Percentiles rank a stretch among this genome's conserved stretches.
These are phyloP conservation scores for Tiaroga cobitis DNA, from an alignment of 2,797 vertebrate species.

Conservation along the genomic window DNA sequence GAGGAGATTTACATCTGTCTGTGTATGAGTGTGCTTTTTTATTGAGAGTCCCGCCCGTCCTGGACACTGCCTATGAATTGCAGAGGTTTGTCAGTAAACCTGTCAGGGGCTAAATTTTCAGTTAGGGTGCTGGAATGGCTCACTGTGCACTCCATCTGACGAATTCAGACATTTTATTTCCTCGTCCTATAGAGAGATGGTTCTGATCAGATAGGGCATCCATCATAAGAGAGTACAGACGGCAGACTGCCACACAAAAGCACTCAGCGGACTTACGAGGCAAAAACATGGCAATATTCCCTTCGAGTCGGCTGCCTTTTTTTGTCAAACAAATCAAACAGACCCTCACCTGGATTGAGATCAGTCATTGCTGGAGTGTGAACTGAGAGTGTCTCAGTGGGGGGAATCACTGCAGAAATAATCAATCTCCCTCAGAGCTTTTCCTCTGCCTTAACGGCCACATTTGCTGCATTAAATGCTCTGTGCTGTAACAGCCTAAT, in stretches of 20 bases:
- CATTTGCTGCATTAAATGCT: constrained; percentile 11
- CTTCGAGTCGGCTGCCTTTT: not conserved
- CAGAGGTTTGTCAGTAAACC: constrained; percentile 60
- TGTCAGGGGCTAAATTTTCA: constrained; percentile 56
- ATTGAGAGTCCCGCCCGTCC: constrained; percentile 43
- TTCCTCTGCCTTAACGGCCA: constrained; percentile 6
- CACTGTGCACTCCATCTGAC: constrained; percentile 45
- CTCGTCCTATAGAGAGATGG: constrained; percentile 49
- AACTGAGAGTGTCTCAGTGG: constrained; percentile 31
- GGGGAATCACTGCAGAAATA: constrained; percentile 37
- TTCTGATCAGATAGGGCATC: constrained; percentile 55
- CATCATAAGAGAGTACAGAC: constrained; percentile 38
- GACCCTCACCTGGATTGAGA: constrained; percentile 46
- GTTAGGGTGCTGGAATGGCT: constrained; percentile 15
- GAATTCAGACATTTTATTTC: constrained; percentile 55
- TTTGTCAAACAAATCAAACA: constrained; percentile 31
- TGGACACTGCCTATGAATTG: constrained; percentile 40
- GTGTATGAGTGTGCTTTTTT: constrained; percentile 47
- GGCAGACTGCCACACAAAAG: constrained; percentile 23
- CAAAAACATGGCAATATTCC: constrained; percentile 20
- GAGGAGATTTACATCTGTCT: constrained; percentile 42
- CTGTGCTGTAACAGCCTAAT: constrained; percentile 8
- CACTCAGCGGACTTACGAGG: constrained; percentile 11
- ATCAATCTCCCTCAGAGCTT: constrained; percentile 35
- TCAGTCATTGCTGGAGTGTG: constrained; percentile 31